Evolutionary conservation across 2,797 vertebrate species (phyloP), one percentile per base, ranked within the genome.

Genomic region (Ptychobarbus kaznakovi): DNA sequence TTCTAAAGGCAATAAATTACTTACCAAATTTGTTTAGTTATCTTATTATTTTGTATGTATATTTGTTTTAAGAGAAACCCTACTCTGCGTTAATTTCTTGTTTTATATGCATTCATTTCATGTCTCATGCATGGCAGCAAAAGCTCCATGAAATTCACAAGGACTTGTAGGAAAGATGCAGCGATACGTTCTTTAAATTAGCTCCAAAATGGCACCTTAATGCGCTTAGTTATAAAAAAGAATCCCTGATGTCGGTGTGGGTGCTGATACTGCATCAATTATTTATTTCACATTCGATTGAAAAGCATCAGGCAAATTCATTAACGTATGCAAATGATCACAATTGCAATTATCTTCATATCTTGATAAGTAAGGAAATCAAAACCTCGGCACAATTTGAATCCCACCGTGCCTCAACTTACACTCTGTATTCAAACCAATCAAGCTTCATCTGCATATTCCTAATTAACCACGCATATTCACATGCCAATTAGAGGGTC

Each of bases 241-340:
- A 22, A 88, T 93, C 93, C 92, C 91, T 92, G 91, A 92, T 92
- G 93, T 93, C 91, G 89, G 89, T 88, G 73, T 92, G 88, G 92
- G 92, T 90, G 92, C 94, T 94, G 93, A 94, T 94, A 91, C 88
- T 0, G 89, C 94, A 94, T 95, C 94, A 95, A 94, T 95, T 95
- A 95, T 95, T 94, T 94, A 94, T 94, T 95, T 89, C 94, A 93
- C 93, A 90, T 94, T 92, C 90, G 91, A 95, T 94, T 93, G 90
- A 92, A 88, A 92, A 91, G 93, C 93, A 91, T 94, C 93, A 92
- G 90, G 89, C 92, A 95, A 94, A 94, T 95, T 95, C 93, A 95
- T 96, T 95, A 95, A 94, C 94, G 92, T 95, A 95, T 96, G 95
- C 94, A 95, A 95, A 96, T 95, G 87, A 93, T 94, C 93, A 93